phyloP scores from a whole-genome alignment of 2,113 vertebrate species.

The Mastomys coucha region DNA sequence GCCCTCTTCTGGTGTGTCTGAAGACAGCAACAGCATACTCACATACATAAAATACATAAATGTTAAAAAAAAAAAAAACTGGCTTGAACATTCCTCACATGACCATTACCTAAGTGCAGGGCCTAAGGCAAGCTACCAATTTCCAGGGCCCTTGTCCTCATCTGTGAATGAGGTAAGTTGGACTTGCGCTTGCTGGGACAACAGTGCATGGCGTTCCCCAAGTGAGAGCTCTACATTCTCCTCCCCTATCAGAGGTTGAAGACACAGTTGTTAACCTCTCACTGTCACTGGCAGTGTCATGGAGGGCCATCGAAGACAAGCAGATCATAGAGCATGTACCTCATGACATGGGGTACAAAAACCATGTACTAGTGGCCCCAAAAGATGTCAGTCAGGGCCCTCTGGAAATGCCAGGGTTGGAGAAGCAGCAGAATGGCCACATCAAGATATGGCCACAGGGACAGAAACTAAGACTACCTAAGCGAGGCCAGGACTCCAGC shows the following conservation, averaged over 20 bases:
- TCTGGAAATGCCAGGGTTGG: neutral
- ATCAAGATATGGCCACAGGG: constrained; percentile 61
- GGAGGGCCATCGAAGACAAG: neutral
- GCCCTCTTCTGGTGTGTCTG: too few relatives aligned
- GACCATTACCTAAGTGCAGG: neutral
- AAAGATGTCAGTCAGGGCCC: too few relatives aligned
- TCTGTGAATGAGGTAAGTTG: neutral
- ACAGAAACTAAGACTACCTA: constrained; percentile 44
- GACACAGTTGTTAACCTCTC: neutral
- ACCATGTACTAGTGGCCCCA: too few relatives aligned
- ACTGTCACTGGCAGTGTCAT: neutral
- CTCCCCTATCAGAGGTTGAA: neutral
- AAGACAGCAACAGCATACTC: too few relatives aligned
- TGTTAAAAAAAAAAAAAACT: neutral
- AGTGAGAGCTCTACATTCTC: neutral
- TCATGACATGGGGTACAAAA: neutral
- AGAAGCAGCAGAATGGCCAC: neutral
- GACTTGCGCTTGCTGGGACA: neutral
- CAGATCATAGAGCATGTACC: neutral
- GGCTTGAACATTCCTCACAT: neutral
- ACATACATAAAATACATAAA: too few relatives aligned
- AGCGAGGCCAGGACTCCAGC: neutral
- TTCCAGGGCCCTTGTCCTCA: neutral
- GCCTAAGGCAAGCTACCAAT: neutral
- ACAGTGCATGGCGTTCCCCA: too few relatives aligned